Conservation (phyloP, 2,888 invertebrate species). For the Chaetogeoica ovagalla region DNA sequence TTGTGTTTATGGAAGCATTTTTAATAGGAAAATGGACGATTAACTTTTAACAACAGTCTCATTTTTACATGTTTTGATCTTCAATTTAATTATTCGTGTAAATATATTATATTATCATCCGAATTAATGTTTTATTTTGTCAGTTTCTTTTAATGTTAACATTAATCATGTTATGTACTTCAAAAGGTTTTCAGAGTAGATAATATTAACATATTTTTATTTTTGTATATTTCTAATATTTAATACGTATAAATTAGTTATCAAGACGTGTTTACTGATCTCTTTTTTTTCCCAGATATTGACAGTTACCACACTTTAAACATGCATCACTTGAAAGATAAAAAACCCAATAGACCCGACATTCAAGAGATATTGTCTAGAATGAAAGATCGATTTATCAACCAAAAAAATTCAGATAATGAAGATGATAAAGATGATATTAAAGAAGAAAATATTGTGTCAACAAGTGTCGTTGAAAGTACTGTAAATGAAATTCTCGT, state of each 20-base stretch:
- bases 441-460: conserved; percentile 24
- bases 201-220: background rate
- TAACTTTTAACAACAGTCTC: background rate
- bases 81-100: background rate
- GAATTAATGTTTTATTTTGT: background rate
- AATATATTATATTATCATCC: no score
- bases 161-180: no score
- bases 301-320: background rate
- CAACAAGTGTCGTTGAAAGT: conserved; percentile 20
- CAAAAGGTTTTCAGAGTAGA: background rate
- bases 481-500: conserved; percentile 5
- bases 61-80: background rate
- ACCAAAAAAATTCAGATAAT: conserved; percentile 32
- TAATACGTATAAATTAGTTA: background rate
- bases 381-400: conserved; percentile 36
- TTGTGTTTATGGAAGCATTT: background rate
- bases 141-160: background rate
- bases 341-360: conserved; percentile 30
- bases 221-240: background rate
- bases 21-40: background rate
- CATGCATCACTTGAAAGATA: conserved; percentile 41
- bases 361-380: conserved; percentile 54
- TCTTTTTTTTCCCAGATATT: conserved; percentile 23
- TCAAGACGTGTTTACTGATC: background rate
- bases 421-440: conserved; percentile 3